phyloP scores from a whole-genome alignment of 2,113 vertebrate genomes.

The western clawed frog (Xenopus tropicalis) region DNA sequence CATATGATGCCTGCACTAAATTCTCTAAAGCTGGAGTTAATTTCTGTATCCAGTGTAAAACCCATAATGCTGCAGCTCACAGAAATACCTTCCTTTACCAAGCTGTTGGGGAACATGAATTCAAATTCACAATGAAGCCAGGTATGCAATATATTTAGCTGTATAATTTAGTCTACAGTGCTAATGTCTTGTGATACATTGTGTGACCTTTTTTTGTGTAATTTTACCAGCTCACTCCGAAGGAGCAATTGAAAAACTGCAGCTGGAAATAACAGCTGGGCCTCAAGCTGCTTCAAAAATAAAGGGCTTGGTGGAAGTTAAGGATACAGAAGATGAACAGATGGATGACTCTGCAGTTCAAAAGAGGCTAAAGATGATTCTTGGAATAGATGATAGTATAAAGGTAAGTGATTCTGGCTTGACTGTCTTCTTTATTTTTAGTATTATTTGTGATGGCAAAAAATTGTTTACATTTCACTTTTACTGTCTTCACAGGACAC shows the following conservation, averaged over 20 bases:
- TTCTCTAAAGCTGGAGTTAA: slow-evolving; percentile 56
- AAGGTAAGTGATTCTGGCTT: slow-evolving; percentile 37
- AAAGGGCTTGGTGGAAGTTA: slow-evolving; percentile 47
- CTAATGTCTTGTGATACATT: background rate
- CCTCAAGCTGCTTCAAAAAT: slow-evolving; percentile 66
- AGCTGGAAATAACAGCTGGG: slow-evolving; percentile 69
- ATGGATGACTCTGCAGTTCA: slow-evolving; percentile 50
- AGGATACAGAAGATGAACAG: slow-evolving; percentile 43
- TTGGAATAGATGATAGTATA: slow-evolving; percentile 52
- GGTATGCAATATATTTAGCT: slow-evolving; percentile 50
- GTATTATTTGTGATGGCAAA: background rate
- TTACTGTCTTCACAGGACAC: slow-evolving; percentile 6
- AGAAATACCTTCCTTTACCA: slow-evolving; percentile 58
- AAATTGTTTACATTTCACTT: background rate
- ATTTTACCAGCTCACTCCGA: slow-evolving; percentile 53
- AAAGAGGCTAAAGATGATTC: slow-evolving; percentile 68
- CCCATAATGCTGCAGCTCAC: slow-evolving; percentile 58
- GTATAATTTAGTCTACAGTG: background rate
- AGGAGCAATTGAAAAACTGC: slow-evolving; percentile 65
- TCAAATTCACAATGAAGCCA: slow-evolving; percentile 55
- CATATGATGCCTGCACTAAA: slow-evolving; percentile 51
- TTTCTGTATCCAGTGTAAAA: slow-evolving; percentile 59
- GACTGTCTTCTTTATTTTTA: background rate
- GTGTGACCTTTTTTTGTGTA: background rate
- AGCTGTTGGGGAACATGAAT: slow-evolving; percentile 61